Base-by-base conservation (phyloP, 2,888 invertebrate species). In the Thera obeliscata region DNA sequence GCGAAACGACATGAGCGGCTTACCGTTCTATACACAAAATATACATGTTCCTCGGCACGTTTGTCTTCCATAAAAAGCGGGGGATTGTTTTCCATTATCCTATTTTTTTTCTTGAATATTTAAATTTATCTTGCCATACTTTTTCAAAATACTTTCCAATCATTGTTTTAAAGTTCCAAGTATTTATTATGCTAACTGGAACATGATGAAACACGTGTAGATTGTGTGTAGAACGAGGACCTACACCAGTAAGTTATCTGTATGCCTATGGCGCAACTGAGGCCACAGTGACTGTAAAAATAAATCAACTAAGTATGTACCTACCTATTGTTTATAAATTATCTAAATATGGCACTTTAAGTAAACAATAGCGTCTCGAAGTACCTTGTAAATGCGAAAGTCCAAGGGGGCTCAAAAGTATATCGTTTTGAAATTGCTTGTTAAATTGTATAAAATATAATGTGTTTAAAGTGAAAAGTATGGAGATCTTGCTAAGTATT, bases 381-480 rank as follows among this genome's bases (percentile, higher is more conserved):
- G 86, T 88, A 88, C 84, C 84, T 87, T 82, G 75, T 70, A 75
- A 76, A 80, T 82, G 76, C 80, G 76, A 78, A 85, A 81, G 85
- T 86, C 84, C 84, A 75, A 35, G 72, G 73, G 79, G 80, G 76
- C 79, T 80, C 76, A 77, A 79, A 76, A 80, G 63, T 83, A 84
- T 78, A 77, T 84, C 80, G 74, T 79, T 85, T 87, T 83, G 52
- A 78, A 87, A 86, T 83, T 83, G 85, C 87, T 90, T 90, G 90
- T 91, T 91, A 85, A 90, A 88, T 85, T 87, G 83, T 85, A 86
- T 85, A 87, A 86, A 84, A 86, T 80, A 84, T 84, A 81, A 87
- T 84, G 87, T 89, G 90, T 90, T 88, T 82, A 83, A 87, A 84
- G 75, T 85, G 83, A 86, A 86, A 83, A 87, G 78, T 87, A 79